Evolutionary conservation across 2,797 vertebrate species (phyloP), one percentile per base, ranked within the genome.

Genomic region (Anas flavirostris): DNA sequence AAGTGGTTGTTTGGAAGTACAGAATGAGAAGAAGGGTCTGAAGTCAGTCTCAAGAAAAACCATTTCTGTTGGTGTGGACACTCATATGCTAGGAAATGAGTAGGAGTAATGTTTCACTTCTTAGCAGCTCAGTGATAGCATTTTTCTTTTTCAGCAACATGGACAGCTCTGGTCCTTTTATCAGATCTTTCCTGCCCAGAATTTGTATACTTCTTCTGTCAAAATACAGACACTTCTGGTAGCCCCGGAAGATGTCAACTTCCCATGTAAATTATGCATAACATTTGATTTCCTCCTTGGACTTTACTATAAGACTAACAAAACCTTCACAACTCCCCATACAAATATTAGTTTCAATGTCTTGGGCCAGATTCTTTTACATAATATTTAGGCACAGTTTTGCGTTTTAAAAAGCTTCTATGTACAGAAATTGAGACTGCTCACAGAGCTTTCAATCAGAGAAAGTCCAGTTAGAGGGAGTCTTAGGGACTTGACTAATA

Each of bases 11-110:
- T 63, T 78, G 31, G 21, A 2, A 69, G 50, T 12, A 55, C 1
- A 4, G 41, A 66, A 55, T 3, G 0, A 12, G 63, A 78, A 72
- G 21, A 43, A 0, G 0, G 8, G 10, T 83, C 26, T 62, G n/a
- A 82, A 28, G 17, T 37, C 52, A 29, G 21, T 41, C 60, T 23
- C 73, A 63, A 31, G 52, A 46, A 88, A 53, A 79, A 5, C 3
- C 5, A 3, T n/a, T 88, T 66, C 17, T 50, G 5, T 10, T 67
- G 18, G 4, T 52, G 41, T 46, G 10, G 19, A n/a, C 19, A 78
- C 7, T 17, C 33, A 22, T 10, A 21, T 16, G 12, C 10, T n/a
- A 35, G n/a, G 29, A 64, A 39, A 28, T 50, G 13, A 66, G 43
- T 0, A 37, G 18, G 19, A 58, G 43, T 46, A 88, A 64, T 17